phyloP scores from a whole-genome alignment of 2,888 invertebrate genomes.

The Amphipoea lucens region DNA sequence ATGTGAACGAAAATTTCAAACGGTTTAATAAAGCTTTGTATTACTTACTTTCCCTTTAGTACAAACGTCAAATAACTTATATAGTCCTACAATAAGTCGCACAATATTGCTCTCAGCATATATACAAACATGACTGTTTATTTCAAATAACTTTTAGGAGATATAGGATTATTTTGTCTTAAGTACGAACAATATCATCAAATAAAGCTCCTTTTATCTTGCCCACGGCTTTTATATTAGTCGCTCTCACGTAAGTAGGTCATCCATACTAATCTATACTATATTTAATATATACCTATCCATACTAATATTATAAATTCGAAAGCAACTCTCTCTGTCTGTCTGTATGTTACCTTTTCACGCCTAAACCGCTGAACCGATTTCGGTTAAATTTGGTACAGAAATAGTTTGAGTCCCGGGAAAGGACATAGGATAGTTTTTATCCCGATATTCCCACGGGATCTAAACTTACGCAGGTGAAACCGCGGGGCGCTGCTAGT shows the following conservation, averaged over 20 bases:
- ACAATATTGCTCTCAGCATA: constrained; percentile 12
- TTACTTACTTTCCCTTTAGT: background rate
- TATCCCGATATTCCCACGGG: no score
- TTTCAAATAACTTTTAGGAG: constrained; percentile 23
- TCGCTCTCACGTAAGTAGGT: background rate
- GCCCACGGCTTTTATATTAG: background rate
- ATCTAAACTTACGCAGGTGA: no score
- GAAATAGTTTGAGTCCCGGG: no score
- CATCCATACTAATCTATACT: background rate
- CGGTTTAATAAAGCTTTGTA: constrained; percentile 1
- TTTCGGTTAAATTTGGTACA: no score
- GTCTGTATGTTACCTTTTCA: no score
- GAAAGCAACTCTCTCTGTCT: no score
- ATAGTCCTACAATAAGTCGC: background rate
- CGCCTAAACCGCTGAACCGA: no score
- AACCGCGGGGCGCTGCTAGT: no score
- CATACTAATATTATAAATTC: no score
- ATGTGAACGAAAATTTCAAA: constrained; percentile 1
- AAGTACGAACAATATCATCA: constrained; percentile 1
- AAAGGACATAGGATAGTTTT: no score
- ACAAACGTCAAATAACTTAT: constrained; percentile 13
- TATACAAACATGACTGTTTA: constrained; percentile 15
- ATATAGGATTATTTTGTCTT: background rate
- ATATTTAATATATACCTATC: no score
- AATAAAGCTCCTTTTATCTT: constrained; percentile 3